Base-by-base conservation (phyloP, 2,113 vertebrate species). In the Brienomyrus longianalis region DNA sequence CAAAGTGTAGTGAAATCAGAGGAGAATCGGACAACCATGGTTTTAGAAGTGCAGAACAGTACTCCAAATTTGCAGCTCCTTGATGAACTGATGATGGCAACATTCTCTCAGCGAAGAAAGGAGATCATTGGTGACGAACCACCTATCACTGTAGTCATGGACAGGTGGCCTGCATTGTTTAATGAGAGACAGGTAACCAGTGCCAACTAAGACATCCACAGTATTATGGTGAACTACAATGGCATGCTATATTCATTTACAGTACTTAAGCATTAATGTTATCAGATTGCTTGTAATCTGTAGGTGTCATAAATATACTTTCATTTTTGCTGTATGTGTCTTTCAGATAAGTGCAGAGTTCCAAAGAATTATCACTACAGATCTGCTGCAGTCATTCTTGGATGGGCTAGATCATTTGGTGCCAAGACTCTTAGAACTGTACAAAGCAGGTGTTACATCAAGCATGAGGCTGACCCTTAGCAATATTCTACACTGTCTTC, bases 31-130 rank as follows among this genome's bases (percentile, higher is more conserved):
- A 39, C 48, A 31, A 86, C 35, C 17, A 89, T 89, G 89, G 48
- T 90, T 52, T 51, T 83, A 27, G 86, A 91, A 31, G 80, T 91
- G 83, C 88, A 90, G 90, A 91, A 90, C 54, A 50, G 77, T 31
- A 35, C 88, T 84, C 54, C 87, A 80, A 56, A 90, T 39, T 45
- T 45, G 11, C 80, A 83, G 54, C 45, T 91, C 19, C 39, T 91
- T 70, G 88, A 89, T 89, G 66, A 74, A 62, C 59, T 89, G 45
- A 88, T 88, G 86, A 45, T 11, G 23, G 45, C 2, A 56, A 83
- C 80, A 90, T 88, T 59, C 50, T 48, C 66, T 23, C 70, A 77
- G 62, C 19, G 70, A 47, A 51, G 88, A 47, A 66, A 88, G 43
- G 88, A 88, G n/a, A 50, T 89, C 39, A 50, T 88, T 70, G 88